phyloP scores from a whole-genome alignment of 2,888 invertebrate species.

The Megaustenia siamemsis region DNA sequence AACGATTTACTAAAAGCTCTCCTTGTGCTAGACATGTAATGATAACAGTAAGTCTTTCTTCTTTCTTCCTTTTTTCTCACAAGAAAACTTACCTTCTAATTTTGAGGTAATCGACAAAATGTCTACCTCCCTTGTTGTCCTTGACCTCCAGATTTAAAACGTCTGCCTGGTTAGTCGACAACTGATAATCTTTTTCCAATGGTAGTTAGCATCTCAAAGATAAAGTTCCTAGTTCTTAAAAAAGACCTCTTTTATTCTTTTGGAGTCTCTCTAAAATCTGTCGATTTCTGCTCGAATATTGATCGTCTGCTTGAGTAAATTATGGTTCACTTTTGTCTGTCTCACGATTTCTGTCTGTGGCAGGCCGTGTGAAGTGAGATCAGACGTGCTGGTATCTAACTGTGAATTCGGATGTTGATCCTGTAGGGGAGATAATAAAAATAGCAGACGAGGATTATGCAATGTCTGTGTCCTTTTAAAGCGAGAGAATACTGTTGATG shows the following conservation, averaged over 20 bases:
- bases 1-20: too few relatives aligned
- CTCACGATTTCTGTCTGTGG: background rate
- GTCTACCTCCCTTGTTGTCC: slow-evolving; percentile 40
- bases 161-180: background rate
- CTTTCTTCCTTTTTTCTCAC: too few relatives aligned
- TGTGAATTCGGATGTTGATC: background rate
- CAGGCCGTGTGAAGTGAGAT: background rate
- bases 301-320: background rate
- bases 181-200: background rate
- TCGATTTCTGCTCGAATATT: background rate
- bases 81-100: slow-evolving; percentile 49
- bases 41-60: too few relatives aligned
- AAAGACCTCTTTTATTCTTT: background rate
- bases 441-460: background rate
- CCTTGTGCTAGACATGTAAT: too few relatives aligned
- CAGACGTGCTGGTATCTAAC: background rate
- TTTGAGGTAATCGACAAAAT: slow-evolving; percentile 49
- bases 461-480: background rate
- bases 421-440: background rate
- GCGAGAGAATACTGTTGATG: too few relatives aligned
- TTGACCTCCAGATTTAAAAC: slow-evolving; percentile 24
- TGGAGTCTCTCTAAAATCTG: background rate
- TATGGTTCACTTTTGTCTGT: slow-evolving; percentile 3
- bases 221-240: background rate
- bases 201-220: slow-evolving; percentile 2